phyloP scores from a whole-genome alignment of 2,113 vertebrate genomes.

The Myocastor coypus region DNA sequence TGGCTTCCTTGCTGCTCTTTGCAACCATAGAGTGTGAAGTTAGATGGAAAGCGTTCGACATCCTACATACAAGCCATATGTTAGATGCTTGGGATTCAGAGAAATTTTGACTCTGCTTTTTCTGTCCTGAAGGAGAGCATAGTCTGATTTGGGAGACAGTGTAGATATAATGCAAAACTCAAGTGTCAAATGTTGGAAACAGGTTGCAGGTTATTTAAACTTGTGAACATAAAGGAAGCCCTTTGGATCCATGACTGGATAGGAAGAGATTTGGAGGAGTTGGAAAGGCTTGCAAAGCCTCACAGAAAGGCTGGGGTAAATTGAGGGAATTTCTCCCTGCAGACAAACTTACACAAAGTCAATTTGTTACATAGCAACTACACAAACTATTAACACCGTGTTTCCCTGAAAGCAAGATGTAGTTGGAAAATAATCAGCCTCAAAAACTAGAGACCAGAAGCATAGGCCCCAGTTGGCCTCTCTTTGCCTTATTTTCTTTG shows the following conservation, averaged over 20 bases:
- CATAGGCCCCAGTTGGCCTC: too few species aligned
- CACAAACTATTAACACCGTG: background rate
- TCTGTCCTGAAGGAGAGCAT: background rate
- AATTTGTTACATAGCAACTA: background rate
- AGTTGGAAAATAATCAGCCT: background rate
- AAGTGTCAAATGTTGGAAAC: background rate
- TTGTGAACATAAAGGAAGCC: background rate
- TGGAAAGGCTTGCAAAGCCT: background rate
- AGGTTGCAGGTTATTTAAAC: background rate
- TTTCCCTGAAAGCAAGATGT: background rate
- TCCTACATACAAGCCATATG: background rate
- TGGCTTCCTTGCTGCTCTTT: background rate
- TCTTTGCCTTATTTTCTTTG: background rate
- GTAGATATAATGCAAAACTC: background rate
- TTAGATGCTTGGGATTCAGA: background rate
- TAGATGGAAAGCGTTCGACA: background rate
- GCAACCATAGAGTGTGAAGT: background rate
- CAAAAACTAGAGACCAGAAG: background rate
- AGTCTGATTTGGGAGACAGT: background rate
- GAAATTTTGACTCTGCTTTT: background rate
- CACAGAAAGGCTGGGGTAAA: background rate
- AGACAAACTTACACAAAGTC: constrained; percentile 16
- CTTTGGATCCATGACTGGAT: background rate
- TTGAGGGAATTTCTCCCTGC: background rate
- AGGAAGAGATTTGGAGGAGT: background rate